Evolutionary conservation across 2,113 vertebrate species (phyloP), one percentile per base, ranked within the genome.

Genomic region (Felis chaus): DNA sequence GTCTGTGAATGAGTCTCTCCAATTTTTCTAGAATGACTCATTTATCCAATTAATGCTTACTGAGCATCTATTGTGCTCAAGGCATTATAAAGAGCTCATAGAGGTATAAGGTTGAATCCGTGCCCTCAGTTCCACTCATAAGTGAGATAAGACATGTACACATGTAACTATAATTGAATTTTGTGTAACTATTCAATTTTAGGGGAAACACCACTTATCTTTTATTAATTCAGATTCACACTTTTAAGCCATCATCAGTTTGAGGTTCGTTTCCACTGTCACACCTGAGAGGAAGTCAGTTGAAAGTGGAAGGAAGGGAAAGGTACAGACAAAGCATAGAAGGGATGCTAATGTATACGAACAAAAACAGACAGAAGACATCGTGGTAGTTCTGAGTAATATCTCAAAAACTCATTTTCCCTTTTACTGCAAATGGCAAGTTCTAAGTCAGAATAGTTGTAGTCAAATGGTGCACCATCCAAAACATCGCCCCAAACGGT

Each of bases 331-430:
- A 79, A 65, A 50, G 53, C 81, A n/a, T 0, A 61, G n/a, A 85
- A 82, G 61, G 31, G 50, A 74, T 23, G 13, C 16, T 86, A n/a
- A 76, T 5, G 0, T n/a, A 21, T 63, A 53, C 0, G 25, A 53
- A 79, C 31, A 41, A 71, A 93, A 45, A 14, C 61, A 76, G n/a
- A 33, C 65, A 25, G 36, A 36, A 68, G 48, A 61, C 50, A 74
- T 69, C 68, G 65, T 11, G 31, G 39, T 23, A 39, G 79, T 55
- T 81, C 90, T 61, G 87, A 84, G 76, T 73, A 86, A 87, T 45
- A 61, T 71, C 92, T 90, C 90, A 68, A 31, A 97, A 96, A 29
- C 66, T 96, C 87, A 96, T 83, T 94, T 94, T 95, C 86, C 68
- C 53, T 89, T 97, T 86, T 82, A 80, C 79, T 88, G 39, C 83